These are phyloP conservation scores for Micropoecilia bifurca DNA, from an alignment of 2,797 vertebrate species.

Conservation along the genomic window DNA sequence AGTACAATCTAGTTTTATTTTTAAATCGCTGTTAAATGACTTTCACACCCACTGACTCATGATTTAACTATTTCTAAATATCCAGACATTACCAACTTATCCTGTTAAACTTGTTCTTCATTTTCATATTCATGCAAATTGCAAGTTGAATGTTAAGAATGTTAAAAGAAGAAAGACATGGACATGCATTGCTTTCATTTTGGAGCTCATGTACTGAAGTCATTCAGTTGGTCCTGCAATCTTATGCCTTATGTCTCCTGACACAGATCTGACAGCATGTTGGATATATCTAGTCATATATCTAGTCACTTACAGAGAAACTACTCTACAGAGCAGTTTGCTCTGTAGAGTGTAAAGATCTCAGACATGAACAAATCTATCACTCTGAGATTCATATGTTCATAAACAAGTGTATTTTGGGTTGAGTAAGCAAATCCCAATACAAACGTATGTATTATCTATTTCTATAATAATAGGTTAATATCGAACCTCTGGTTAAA, in stretches of 20 bases:
- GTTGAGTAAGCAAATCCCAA: too few species aligned
- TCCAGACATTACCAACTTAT: neutral
- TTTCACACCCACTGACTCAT: conserved; percentile 48
- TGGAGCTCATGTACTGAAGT: conserved; percentile 4
- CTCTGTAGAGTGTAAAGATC: conserved; percentile 24
- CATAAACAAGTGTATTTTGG: neutral
- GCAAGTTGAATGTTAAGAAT: neutral
- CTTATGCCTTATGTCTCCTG: conserved; percentile 23
- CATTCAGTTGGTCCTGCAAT: conserved; percentile 8
- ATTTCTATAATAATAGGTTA: neutral
- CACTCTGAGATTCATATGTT: conserved; percentile 20
- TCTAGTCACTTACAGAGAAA: conserved; percentile 18
- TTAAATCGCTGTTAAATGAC: conserved; percentile 42
- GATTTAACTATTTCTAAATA: conserved; percentile 23
- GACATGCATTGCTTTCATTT: conserved; percentile 11
- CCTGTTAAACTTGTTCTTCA: conserved; percentile 17
- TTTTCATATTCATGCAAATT: neutral
- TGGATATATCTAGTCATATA: conserved; percentile 32
- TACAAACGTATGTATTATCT: neutral
- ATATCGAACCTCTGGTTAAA: neutral
- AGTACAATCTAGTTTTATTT: conserved; percentile 20
- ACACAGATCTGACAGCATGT: conserved; percentile 14
- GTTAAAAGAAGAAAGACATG: neutral
- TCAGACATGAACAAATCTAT: conserved; percentile 32
- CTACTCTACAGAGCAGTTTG: conserved; percentile 11